phyloP scores from a whole-genome alignment of 1,140 invertebrate species.

The Drosophila nannoptera region DNA sequence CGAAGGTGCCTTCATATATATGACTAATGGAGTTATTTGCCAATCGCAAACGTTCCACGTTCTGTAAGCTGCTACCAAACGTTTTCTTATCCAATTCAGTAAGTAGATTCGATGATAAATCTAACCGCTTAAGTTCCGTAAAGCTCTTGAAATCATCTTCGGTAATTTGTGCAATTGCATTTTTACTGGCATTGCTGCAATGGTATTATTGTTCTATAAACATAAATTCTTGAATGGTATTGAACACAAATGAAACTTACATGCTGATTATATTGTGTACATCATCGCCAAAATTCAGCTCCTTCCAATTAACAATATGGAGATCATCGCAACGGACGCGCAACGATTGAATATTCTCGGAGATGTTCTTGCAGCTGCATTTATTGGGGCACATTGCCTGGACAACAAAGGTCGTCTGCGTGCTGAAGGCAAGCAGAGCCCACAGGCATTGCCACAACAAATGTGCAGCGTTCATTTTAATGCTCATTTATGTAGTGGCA shows the following conservation, averaged over 20 bases:
- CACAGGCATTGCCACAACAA: conserved; percentile 26
- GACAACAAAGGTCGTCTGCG: conserved; percentile 30
- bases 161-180: conserved; percentile 87
- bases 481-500: conserved; percentile 39
- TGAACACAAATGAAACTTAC: conserved; percentile 60
- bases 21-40: conserved; percentile 85
- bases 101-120: conserved; percentile 85
- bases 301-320: conserved; percentile 76
- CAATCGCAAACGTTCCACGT: conserved; percentile 84
- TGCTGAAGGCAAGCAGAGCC: conserved; percentile 16
- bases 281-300: conserved; percentile 79
- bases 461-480: conserved; percentile 48
- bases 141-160: conserved; percentile 86
- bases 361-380: conserved; percentile 67
- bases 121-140: conserved; percentile 84
- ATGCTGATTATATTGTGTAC: conserved; percentile 78
- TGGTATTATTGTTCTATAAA: background rate
- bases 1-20: conserved; percentile 84
- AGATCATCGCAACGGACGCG: conserved; percentile 80
- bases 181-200: conserved; percentile 87
- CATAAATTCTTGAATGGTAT: background rate
- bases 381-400: conserved; percentile 63
- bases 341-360: conserved; percentile 74
- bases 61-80: conserved; percentile 82
- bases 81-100: conserved; percentile 82